Evolutionary conservation across 2,888 invertebrate species (phyloP), one percentile per base, ranked within the genome.

Genomic region (Ichneumoninae sp.): DNA sequence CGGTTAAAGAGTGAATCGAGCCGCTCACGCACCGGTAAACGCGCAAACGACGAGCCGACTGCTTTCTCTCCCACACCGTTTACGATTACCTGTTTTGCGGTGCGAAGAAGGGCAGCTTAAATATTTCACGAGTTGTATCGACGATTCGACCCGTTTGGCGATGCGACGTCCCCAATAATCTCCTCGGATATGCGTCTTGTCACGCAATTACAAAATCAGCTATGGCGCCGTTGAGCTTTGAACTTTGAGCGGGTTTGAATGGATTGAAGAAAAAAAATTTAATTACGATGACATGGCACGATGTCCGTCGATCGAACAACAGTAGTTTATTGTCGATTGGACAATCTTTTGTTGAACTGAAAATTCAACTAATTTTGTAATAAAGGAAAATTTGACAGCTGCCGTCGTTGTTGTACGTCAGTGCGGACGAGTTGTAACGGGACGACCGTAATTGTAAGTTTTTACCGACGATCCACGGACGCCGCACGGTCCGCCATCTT

Each of bases 171-270:
- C 19, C 16, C 63, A n/a, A 33, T 30, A 33, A 16, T 63, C 13
- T 63, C 16, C 30, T 63, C 30, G 63, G 16, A 6, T 47, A 47
- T 47, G 63, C 16, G 16, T 22, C 40, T 60, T 66, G 76, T 50
- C 76, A 40, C 26, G 40, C 60, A 22, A 71, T 54, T 76, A 40
- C 10, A n/a, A 44, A 83, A 71, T 69, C 40, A 74, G 22, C 52
- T 40, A 47, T 50, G 52, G 33, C 50, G 60, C 4, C 44, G 44
- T 47, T 16, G 44, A 47, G 44, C 85, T 82, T 85, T 79, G 85
- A 71, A 82, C 87, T 86, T 85, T 77, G 86, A 70, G 81, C 87
- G 74, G 80, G 82, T 83, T 76, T 79, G 40, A 71, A 83, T 13
- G 73, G 65, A 73, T 50, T 47, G 33, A 79, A 74, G 76, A 85